A percentile compares a stretch with the other conserved stretches of the same genome.
phyloP scores from a whole-genome alignment of 1,140 invertebrate species.

The Heliconius eleuchia region DNA sequence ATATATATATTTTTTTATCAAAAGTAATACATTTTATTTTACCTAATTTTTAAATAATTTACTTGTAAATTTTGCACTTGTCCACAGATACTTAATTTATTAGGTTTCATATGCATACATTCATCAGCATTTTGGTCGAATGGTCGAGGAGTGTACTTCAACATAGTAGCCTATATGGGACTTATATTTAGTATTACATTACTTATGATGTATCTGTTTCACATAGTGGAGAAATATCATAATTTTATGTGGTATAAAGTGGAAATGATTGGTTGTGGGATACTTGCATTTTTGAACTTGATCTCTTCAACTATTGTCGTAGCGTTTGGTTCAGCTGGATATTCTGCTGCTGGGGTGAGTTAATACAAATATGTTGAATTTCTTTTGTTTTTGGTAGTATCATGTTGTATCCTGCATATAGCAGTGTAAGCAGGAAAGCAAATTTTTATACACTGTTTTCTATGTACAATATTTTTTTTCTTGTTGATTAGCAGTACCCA shows the following conservation, averaged over 20 bases:
- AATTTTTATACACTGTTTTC: no score
- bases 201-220: conserved; percentile 90
- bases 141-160: conserved; percentile 87
- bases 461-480: no score
- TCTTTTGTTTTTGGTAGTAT: no score
- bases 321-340: conserved; percentile 82
- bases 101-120: conserved; percentile 92
- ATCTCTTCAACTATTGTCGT: conserved; percentile 87
- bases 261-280: conserved; percentile 87
- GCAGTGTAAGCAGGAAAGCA: no score
- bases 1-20: no score
- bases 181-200: conserved; percentile 90
- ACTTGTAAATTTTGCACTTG: not conserved
- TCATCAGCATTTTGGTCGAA: conserved; percentile 82
- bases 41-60: no score
- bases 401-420: no score
- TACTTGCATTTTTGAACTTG: conserved; percentile 87
- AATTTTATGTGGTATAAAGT: conserved; percentile 93
- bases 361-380: not conserved
- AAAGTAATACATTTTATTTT: no score
- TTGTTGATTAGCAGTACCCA: no score
- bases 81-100: conserved; percentile 86
- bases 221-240: conserved; percentile 91
- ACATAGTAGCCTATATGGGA: conserved; percentile 89
- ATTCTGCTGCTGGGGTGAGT: conserved; percentile 87